Evolutionary conservation across 2,113 vertebrate species (phyloP).

Genomic region (Rynchops niger): DNA sequence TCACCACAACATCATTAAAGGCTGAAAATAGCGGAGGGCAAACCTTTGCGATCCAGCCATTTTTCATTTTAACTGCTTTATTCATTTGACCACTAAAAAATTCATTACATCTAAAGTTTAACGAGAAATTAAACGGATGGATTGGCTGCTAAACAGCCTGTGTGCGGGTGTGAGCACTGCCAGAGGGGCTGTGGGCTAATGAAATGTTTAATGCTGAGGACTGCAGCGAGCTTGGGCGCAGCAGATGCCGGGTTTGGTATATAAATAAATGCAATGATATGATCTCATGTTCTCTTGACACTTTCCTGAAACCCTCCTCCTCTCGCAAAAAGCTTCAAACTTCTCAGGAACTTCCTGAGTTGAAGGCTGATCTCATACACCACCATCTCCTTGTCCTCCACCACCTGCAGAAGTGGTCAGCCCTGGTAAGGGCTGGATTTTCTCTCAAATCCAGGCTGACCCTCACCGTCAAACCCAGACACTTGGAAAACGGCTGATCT

Average conservation of each 20-base stretch:
- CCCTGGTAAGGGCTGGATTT: neutral
- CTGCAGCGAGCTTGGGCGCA: constrained; percentile 33
- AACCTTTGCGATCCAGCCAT: constrained; percentile 33
- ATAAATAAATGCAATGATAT: constrained; percentile 51
- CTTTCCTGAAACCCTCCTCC: constrained; percentile 45
- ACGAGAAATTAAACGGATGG: constrained; percentile 62
- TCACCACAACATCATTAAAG: neutral
- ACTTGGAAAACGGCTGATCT: neutral
- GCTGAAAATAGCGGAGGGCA: constrained; percentile 40
- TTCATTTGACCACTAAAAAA: constrained; percentile 62
- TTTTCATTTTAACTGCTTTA: constrained; percentile 49
- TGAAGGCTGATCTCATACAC: neutral
- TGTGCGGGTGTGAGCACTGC: constrained; percentile 54
- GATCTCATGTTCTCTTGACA: constrained; percentile 65
- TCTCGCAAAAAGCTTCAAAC: neutral
- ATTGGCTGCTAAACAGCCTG: constrained; percentile 57
- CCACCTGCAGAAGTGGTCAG: neutral
- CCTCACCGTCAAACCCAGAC: neutral
- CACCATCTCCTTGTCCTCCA: neutral
- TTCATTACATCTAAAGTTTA: constrained; percentile 63
- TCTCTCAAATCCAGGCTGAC: neutral
- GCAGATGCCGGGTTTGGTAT: constrained; percentile 44
- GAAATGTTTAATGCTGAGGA: constrained; percentile 59
- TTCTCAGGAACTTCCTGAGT: constrained; percentile 5
- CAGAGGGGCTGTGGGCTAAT: constrained; percentile 65